These are phyloP conservation scores for Clarias macrocephalus DNA, from an alignment of 2,113 vertebrate genomes.

Conservation along the genomic window DNA sequence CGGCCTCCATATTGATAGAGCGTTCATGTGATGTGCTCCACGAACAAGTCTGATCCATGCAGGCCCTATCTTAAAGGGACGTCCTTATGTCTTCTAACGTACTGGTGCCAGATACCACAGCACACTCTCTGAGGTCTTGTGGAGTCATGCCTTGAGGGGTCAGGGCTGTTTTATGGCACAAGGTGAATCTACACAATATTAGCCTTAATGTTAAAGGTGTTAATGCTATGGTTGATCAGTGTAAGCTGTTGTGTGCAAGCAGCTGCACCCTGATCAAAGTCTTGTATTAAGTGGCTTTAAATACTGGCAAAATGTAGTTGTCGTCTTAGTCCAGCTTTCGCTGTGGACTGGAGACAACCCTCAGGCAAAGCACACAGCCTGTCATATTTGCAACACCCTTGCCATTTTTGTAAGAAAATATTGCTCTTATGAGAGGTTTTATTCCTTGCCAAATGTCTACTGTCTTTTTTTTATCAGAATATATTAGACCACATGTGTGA, in stretches of 20 bases:
- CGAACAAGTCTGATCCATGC: too few relatives aligned
- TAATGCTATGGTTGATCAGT: too few relatives aligned
- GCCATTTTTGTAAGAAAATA: not conserved
- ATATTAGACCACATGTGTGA: not conserved
- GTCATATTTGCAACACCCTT: not conserved
- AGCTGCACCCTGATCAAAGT: slow-evolving; percentile 1
- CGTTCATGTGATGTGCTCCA: too few relatives aligned
- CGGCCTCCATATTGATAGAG: too few relatives aligned
- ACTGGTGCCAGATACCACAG: too few relatives aligned
- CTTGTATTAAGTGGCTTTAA: slow-evolving; percentile 20
- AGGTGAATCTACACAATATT: too few relatives aligned
- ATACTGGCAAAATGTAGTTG: slow-evolving; percentile 15
- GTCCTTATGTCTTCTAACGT: too few relatives aligned
- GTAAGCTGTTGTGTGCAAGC: slow-evolving; percentile 28
- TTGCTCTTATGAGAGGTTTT: not conserved
- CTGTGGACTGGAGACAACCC: not conserved
- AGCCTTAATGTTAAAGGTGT: too few relatives aligned
- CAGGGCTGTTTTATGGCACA: too few relatives aligned
- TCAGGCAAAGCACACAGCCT: not conserved
- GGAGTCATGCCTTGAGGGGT: too few relatives aligned
- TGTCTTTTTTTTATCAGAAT: not conserved
- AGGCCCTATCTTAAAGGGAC: too few relatives aligned
- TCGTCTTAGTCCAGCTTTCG: not conserved
- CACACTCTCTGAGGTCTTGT: too few relatives aligned
- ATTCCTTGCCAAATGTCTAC: not conserved